phyloP scores from a whole-genome alignment of 2,888 invertebrate species.

The Erebia ligea region DNA sequence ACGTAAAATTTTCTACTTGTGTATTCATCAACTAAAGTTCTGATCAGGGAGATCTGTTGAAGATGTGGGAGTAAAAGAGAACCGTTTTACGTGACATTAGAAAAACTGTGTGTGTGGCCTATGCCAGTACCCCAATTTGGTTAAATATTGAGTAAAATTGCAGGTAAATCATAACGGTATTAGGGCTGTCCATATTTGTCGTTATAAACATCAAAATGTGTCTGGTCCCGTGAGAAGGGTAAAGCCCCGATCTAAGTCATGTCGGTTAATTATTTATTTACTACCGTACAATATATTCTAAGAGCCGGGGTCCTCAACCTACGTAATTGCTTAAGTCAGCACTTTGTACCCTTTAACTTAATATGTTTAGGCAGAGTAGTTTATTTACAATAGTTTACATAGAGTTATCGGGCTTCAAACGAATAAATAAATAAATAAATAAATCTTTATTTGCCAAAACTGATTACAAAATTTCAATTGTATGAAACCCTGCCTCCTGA shows the following conservation, averaged over 20 bases:
- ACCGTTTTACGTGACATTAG: too few species aligned
- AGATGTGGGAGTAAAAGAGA: too few species aligned
- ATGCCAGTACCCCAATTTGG: too few species aligned
- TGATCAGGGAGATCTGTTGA: too few species aligned
- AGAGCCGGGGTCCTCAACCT: conserved; percentile 23
- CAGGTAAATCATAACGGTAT: conserved; percentile 14
- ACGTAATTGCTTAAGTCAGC: conserved; percentile 28
- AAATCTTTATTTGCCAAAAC: too few species aligned
- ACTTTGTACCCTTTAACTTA: conserved; percentile 24
- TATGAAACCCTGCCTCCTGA: too few species aligned
- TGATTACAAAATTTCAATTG: too few species aligned
- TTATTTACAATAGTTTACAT: conserved; percentile 20
- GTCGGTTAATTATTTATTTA: conserved; percentile 40
- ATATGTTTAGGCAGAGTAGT: conserved; percentile 22
- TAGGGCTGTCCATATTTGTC: conserved; percentile 17
- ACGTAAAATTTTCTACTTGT: too few species aligned
- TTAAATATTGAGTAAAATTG: not conserved
- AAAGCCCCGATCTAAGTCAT: conserved; percentile 25
- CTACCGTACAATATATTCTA: conserved; percentile 25
- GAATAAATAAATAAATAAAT: too few species aligned
- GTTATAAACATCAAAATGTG: conserved; percentile 31
- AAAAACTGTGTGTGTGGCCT: too few species aligned
- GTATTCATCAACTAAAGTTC: too few species aligned
- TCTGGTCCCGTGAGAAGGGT: conserved; percentile 31
- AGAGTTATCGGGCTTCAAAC: conserved; percentile 15